Base-by-base conservation (phyloP, 1,140 invertebrate species). In the Drosophila littoralis region DNA sequence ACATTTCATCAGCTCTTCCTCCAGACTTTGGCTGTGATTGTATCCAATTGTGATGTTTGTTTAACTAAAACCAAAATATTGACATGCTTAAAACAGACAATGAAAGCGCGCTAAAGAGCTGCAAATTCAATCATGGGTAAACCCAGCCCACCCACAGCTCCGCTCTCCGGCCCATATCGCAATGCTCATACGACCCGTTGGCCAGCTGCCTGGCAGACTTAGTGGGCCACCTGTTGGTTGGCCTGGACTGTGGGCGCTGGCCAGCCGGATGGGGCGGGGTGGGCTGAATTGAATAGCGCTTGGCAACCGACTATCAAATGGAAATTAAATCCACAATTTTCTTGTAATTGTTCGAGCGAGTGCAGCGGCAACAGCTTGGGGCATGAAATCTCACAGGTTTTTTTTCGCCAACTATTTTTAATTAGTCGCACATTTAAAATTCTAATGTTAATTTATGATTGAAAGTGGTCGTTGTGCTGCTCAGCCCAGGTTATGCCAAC, bases 331-430 rank as follows among this genome's bases (percentile, higher is more conserved):
- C 54, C 59, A 86, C 67, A 73, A 77, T 86, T 75, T 89, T 88
- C 68, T 88, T 83, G 83, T 73, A 83, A 89, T 88, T 88, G 74
- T 68, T 72, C 42, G 50, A 74, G 46, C 68, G 69, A 60, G 38
- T 38, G 43, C 65, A 76, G 52, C 55, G 66, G 64, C 22, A 33
- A 61, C 35, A 40, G 40, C 51, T 77, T 63, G 40, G 67, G 66
- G 84, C 79, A 88, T 84, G 80, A 88, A 89, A 83, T 89, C 84
- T 88, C 84, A 88, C 84, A 88, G 75, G 80, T 84, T 89, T 79
- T 84, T 89, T 79, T 70, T 63, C 66, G 57, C 50, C 15, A 69
- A 78, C 55, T 73, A 42, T 73, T 63, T 73, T 75, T 88, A 89
- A 88, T 89, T 84, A 84, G 80, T 70, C 36, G 65, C 61, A 77